Evolutionary conservation across 53 echinoderm and acorn worm genomes (phyloP).

Genomic region (Luidia sarsii): DNA sequence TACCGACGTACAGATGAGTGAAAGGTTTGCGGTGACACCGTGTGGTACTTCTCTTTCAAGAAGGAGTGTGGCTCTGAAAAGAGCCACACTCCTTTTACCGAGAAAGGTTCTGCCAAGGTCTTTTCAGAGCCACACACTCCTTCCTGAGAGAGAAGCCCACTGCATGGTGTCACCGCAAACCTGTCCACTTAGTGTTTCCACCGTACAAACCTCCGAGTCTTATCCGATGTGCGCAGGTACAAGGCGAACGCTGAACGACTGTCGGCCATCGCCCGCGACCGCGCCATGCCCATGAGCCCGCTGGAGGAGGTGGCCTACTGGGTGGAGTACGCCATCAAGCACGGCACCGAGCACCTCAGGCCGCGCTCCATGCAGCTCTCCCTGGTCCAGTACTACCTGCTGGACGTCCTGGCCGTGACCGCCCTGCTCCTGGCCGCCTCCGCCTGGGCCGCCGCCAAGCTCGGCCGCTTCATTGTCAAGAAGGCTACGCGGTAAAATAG

Average conservation of each 20-base stretch:
- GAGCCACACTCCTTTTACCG: too few species aligned
- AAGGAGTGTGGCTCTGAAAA: too few species aligned
- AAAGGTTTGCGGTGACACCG: too few species aligned
- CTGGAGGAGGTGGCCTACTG: constrained; percentile 42
- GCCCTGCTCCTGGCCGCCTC: background rate
- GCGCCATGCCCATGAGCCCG: constrained; percentile 12
- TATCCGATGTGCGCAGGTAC: constrained; percentile 8
- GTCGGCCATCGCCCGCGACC: constrained; percentile 36
- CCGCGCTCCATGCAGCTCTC: constrained; percentile 41
- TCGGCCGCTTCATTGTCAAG: background rate
- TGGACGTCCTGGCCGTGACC: constrained; percentile 29
- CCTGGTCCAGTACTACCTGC: constrained; percentile 39
- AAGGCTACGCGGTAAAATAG: too few species aligned
- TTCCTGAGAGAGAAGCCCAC: too few species aligned
- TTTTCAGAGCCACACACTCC: too few species aligned
- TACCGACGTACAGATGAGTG: too few species aligned
- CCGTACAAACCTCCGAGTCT: too few species aligned
- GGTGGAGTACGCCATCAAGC: constrained; percentile 51
- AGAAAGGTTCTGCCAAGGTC: too few species aligned
- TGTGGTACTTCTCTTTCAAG: too few species aligned
- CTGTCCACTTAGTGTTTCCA: too few species aligned
- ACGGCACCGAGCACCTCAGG: constrained; percentile 38
- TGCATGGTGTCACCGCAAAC: too few species aligned
- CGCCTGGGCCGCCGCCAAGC: background rate
- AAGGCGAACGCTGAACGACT: constrained; percentile 10